A percentile compares a stretch with the other conserved stretches of the same genome.
phyloP scores from a whole-genome alignment of 1,140 invertebrate species.

The Acyrthosiphon pisum region DNA sequence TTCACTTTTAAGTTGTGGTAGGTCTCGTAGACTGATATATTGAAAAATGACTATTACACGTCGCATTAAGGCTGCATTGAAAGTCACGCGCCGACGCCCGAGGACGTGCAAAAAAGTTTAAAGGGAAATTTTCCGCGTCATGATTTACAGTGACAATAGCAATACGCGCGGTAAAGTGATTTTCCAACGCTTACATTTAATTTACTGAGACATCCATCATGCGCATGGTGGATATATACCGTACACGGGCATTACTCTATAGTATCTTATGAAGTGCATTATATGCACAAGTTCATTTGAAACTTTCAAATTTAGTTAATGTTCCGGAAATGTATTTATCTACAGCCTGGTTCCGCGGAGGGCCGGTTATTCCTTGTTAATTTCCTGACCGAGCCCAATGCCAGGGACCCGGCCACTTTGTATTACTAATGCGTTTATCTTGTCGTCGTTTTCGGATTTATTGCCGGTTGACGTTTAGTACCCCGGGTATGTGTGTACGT shows the following conservation, averaged over 20 bases:
- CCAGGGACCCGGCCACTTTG: constrained; percentile 48
- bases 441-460: constrained; percentile 56
- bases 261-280: neutral
- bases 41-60: constrained; percentile 15
- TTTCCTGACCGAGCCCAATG: constrained; percentile 35
- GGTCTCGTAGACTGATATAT: neutral
- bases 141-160: constrained; percentile 16
- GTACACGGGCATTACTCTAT: neutral
- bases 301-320: constrained; percentile 8
- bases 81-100: neutral
- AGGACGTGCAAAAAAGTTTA: constrained; percentile 3
- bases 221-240: neutral
- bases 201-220: constrained; percentile 15
- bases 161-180: neutral
- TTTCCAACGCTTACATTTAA: neutral
- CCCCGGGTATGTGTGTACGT: neutral
- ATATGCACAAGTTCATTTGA: neutral
- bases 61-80: neutral
- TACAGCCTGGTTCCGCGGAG: neutral
- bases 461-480: constrained; percentile 52
- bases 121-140: neutral
- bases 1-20: neutral
- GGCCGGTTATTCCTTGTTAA: constrained; percentile 51
- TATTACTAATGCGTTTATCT: constrained; percentile 56
- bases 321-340: constrained; percentile 35